Evolutionary conservation across 2,888 invertebrate genomes (phyloP).

Genomic region (Cephus sareptanus): DNA sequence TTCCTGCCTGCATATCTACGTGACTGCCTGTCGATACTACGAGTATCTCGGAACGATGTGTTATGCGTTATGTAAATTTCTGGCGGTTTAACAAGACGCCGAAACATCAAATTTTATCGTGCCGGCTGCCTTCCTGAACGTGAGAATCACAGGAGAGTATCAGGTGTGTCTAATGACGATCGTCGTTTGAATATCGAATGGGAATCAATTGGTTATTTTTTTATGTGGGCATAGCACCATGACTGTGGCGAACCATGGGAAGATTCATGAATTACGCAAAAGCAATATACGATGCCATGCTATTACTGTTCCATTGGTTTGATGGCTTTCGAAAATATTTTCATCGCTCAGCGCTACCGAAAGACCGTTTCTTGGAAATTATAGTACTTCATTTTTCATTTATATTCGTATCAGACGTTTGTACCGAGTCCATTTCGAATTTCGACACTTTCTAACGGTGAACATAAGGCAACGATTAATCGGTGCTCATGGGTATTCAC

Average conservation of each 20-base stretch:
- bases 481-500: neutral
- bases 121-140: neutral
- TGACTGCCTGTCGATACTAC: no score
- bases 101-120: neutral
- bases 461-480: neutral
- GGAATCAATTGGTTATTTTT: conserved; percentile 52
- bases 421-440: no score
- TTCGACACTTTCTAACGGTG: no score
- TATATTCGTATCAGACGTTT: no score
- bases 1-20: neutral
- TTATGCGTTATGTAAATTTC: conserved; percentile 46
- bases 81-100: conserved; percentile 32
- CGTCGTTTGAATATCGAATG: conserved; percentile 45
- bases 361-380: no score
- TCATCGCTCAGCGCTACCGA: no score
- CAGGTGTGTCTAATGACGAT: conserved; percentile 41
- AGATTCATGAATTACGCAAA: no score
- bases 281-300: no score
- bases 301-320: no score
- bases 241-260: no score
- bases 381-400: no score
- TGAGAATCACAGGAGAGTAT: neutral
- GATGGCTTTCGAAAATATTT: no score
- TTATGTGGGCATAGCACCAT: neutral
- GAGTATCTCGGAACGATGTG: neutral